These are phyloP conservation scores for Eupithecia tripunctaria DNA, from an alignment of 2,888 invertebrate species.

Conservation along the genomic window DNA sequence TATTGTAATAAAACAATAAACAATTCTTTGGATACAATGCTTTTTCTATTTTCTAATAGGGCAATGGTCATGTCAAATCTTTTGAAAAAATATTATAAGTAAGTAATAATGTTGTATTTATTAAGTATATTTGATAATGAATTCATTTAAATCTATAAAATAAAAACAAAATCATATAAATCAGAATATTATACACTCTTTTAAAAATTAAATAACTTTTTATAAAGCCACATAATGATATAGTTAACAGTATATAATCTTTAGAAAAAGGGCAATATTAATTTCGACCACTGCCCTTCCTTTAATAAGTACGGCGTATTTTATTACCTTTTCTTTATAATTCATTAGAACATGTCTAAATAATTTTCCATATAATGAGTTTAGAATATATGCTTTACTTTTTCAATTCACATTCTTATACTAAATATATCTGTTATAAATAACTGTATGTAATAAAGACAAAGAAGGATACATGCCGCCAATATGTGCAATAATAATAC, in stretches of 20 bases:
- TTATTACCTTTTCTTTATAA: conserved; percentile 51
- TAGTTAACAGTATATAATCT: neutral
- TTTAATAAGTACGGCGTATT: conserved; percentile 53
- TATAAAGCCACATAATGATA: neutral
- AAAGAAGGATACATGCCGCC: conserved; percentile 48
- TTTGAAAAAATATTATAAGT: neutral
- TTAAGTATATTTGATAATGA: neutral
- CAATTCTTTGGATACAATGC: conserved; percentile 74
- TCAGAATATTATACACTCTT: neutral
- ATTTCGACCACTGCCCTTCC: conserved; percentile 53
- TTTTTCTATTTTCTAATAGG: conserved; percentile 59
- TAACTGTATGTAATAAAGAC: conserved; percentile 45
- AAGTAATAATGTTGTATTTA: too few relatives aligned
- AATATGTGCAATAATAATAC: conserved; percentile 53
- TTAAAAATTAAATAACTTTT: neutral
- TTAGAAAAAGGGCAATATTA: neutral
- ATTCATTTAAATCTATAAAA: neutral
- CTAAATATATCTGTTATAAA: conserved; percentile 41
- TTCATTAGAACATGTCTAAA: conserved; percentile 57
- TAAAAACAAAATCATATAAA: neutral
- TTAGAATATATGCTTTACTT: conserved; percentile 83
- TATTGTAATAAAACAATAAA: conserved; percentile 78
- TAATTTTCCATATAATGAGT: conserved; percentile 67
- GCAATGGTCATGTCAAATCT: conserved; percentile 31
- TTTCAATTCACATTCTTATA: conserved; percentile 44